phyloP scores from a whole-genome alignment of 2,797 vertebrate genomes.

The Anas bahamensis region DNA sequence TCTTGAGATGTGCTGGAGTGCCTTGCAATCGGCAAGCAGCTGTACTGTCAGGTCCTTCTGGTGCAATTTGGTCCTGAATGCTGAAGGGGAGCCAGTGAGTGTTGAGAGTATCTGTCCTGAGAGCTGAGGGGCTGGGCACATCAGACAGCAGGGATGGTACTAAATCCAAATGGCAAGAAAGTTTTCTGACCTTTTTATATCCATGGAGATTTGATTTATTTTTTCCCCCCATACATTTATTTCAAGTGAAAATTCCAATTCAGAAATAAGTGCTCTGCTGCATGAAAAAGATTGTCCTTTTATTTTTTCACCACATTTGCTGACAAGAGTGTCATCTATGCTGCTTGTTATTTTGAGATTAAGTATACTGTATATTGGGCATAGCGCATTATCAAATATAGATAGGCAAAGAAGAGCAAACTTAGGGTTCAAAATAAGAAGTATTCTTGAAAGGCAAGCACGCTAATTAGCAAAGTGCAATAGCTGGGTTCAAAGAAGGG shows the following conservation, averaged over 20 bases:
- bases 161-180: not conserved
- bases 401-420: not conserved
- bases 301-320: not conserved
- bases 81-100: conserved; percentile 53
- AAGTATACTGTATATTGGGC: not conserved
- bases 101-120: not conserved
- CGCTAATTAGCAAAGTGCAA: not conserved
- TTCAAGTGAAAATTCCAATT: not conserved
- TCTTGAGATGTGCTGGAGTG: conserved; percentile 69
- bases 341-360: not conserved
- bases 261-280: not conserved
- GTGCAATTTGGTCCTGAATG: conserved; percentile 58
- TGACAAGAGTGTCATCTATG: not conserved
- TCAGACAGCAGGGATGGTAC: not conserved
- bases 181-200: not conserved
- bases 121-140: not conserved
- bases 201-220: not conserved
- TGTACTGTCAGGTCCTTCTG: conserved; percentile 36
- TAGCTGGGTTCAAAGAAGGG: not conserved
- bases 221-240: not conserved
- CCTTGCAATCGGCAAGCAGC: conserved; percentile 66
- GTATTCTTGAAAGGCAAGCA: not conserved
- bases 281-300: not conserved
- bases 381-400: not conserved
- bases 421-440: not conserved